These are phyloP conservation scores for Philaenus spumarius DNA, from an alignment of 1,140 invertebrate species.

Conservation along the genomic window DNA sequence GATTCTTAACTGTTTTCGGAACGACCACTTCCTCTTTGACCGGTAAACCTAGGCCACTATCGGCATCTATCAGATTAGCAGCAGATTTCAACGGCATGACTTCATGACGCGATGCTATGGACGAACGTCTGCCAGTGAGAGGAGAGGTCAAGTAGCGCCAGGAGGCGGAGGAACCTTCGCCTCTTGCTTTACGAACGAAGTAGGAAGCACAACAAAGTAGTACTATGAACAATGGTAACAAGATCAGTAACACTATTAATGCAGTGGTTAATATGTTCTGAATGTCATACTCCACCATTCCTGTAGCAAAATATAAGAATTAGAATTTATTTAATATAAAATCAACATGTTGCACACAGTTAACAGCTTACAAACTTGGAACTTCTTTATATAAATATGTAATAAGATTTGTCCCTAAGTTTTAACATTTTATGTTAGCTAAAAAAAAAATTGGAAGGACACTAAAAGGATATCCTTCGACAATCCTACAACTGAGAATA, in stretches of 20 bases:
- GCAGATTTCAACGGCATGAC: background rate
- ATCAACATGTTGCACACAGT: too few relatives aligned
- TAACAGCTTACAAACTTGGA: too few relatives aligned
- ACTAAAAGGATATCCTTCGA: too few relatives aligned
- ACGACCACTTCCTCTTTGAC: background rate
- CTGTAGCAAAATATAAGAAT: conserved; percentile 33
- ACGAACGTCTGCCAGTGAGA: conserved; percentile 3
- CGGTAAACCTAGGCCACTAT: conserved; percentile 2
- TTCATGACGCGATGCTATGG: conserved; percentile 1
- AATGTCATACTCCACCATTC: conserved; percentile 52
- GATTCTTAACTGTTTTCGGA: too few relatives aligned
- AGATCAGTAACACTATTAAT: conserved; percentile 41
- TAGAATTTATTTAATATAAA: too few relatives aligned
- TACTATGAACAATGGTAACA: conserved; percentile 45
- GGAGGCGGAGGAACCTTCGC: conserved; percentile 2
- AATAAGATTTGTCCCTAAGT: too few relatives aligned
- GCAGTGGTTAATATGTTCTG: conserved; percentile 41
- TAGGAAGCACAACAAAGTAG: conserved; percentile 53
- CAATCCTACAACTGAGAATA: too few relatives aligned
- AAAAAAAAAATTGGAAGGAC: too few relatives aligned
- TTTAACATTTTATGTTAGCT: too few relatives aligned
- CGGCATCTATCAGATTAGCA: background rate
- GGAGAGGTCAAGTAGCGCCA: conserved; percentile 10
- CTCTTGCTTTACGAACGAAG: background rate
- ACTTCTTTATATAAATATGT: too few relatives aligned